Base-by-base conservation (phyloP, 1,140 invertebrate genomes). In the Sogatella furcifera region DNA sequence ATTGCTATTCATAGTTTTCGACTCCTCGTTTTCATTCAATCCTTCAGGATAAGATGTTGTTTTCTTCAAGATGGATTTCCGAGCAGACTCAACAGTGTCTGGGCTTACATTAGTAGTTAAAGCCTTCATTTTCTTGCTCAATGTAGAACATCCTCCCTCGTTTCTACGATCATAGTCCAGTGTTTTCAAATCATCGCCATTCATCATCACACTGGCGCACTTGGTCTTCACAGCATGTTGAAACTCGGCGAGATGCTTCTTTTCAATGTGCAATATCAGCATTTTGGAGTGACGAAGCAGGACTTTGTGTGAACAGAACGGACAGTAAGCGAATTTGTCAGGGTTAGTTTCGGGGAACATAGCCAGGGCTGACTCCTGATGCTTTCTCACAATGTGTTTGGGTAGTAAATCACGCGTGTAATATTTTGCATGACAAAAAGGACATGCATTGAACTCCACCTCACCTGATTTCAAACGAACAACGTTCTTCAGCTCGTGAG, bases 191-290 rank as follows among this genome's bases (percentile, higher is more conserved):
- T 66, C 58, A 31, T 64, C 60, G 49, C 34, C 44, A 21, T 44
- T 56, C 15, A 31, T 61, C 22, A 55, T 28, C 15, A 59, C 55
- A 54, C 55, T 57, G 10, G 54, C 60, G 54, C 60, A 67, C 34
- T 67, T 66, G n/a, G 43, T 21, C n/a, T 53, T n/a, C 21, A 68
- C 54, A 52, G 60, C 57, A 17, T 63, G 61, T 52, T 64, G 62
- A 55, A 66, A 67, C 1, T 64, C 62, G n/a, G 38, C 19, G 24
- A 66, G 64, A 55, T 70, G 69, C 43, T 67, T 70, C 46, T 66
- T 68, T 49, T 69, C 68, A 14, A 70, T 62, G 60, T 70, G 69
- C 44, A 66, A 60, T 21, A 67, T 59, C 5, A 70, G 53, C n/a
- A 66, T 17, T 63, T 66, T 67, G 8, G 60, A 56, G 41, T 70